These are phyloP conservation scores for Cebidichthys violaceus DNA, from an alignment of 2,113 vertebrate species.

Conservation along the genomic window DNA sequence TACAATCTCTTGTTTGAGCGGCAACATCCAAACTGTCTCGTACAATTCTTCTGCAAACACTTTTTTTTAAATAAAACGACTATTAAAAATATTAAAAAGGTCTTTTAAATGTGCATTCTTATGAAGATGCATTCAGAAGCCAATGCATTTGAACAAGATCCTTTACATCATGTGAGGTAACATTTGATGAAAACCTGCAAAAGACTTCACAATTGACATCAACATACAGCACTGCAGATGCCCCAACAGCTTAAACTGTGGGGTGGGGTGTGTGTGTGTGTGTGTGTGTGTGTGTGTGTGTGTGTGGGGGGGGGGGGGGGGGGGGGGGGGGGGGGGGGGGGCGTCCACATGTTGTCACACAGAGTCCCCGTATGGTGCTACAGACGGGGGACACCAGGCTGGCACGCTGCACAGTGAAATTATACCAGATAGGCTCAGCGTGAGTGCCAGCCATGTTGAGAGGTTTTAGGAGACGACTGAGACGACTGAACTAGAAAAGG, in stretches of 20 bases:
- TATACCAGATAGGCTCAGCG: slow-evolving; percentile 8
- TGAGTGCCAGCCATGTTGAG: slow-evolving; percentile 14
- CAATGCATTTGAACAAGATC: neutral
- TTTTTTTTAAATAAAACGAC: neutral
- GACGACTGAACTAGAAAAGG: slow-evolving; percentile 3
- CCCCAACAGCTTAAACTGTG: slow-evolving; percentile 7
- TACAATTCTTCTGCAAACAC: neutral
- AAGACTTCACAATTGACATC: slow-evolving; percentile 11
- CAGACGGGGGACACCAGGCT: slow-evolving; percentile 1
- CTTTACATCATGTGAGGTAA: neutral
- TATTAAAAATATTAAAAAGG: neutral
- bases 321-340: neutral
- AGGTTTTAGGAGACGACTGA: slow-evolving; percentile 16
- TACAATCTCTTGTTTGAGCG: neutral
- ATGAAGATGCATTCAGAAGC: neutral
- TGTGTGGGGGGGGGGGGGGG: too few relatives aligned
- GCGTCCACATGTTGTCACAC: slow-evolving; percentile 37
- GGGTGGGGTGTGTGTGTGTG: too few relatives aligned
- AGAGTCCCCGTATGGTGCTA: slow-evolving; percentile 38
- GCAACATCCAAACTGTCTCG: neutral
- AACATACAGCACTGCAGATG: slow-evolving; percentile 30
- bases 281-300: too few relatives aligned
- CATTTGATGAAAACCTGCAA: neutral
- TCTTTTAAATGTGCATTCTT: neutral
- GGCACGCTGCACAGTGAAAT: neutral